Evolutionary conservation across 1,140 invertebrate genomes (phyloP), one percentile per base, ranked within the genome.

Genomic region (Drosophila nikananu): DNA sequence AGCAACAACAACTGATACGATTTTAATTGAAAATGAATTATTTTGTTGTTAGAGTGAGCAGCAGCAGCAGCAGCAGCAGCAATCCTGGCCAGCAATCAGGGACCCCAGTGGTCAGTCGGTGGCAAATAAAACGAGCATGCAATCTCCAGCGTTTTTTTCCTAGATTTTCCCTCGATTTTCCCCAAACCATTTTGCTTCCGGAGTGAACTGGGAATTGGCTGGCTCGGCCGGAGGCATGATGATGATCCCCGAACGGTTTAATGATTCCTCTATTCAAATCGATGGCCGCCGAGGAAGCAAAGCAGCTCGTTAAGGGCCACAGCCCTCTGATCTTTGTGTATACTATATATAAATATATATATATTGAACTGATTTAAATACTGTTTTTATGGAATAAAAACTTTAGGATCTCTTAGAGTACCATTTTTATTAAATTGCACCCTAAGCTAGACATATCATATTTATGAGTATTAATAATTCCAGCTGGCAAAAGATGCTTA

Each of bases 21-120:
- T 83, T 92, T 92, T 92, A 92, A 92, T 92, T 92, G 90, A 87
- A 92, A 92, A 80, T 91, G 86, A 90, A 90, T 92, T 92, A 87
- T 92, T 86, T 89, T 86, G 89, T 79, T 83, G 82, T 74, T 91
- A 78, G 79, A 80, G 80, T 21, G 65, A 68, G 25, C 65, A 54
- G 42, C n/a, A 4, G 25, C 0, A 57, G 48, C 21, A 49, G 23
- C 9, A 51, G 48, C 9, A 35, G 39, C 13, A 71, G 41, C 19
- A 46, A 73, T 75, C 46, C 64, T 49, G 58, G 57, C 59, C 51
- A 70, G 61, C 48, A 77, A 46, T 61, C 49, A 19, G 37, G 57
- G 25, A 39, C 21, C 30, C 63, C 63, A 52, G 63, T 60, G 67
- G 67, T 60, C 67, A 73, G 48, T 68, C 63, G 51, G 66, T 70